These are phyloP conservation scores for Nestor notabilis DNA, from an alignment of 2,113 vertebrate species.

Conservation along the genomic window DNA sequence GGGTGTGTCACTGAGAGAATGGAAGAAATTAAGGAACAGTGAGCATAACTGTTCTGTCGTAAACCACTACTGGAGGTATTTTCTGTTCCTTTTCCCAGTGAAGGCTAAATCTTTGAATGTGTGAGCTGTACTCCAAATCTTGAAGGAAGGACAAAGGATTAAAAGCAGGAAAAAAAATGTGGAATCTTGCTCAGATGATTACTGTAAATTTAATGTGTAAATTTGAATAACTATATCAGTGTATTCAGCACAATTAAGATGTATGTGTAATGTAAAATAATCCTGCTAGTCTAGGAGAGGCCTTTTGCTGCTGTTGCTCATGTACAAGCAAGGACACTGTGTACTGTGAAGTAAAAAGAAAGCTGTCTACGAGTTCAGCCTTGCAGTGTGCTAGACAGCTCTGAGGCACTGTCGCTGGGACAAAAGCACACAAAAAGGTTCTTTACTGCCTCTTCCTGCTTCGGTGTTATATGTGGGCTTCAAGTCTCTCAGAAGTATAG, in stretches of 20 bases:
- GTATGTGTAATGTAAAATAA: not conserved
- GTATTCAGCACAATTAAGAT: not conserved
- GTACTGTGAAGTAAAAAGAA: not conserved
- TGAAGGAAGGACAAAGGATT: not conserved
- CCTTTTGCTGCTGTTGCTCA: not conserved
- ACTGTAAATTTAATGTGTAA: not conserved
- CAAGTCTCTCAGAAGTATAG: not conserved
- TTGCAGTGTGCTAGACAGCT: not conserved
- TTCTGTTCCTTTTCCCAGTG: not conserved
- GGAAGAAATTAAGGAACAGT: not conserved
- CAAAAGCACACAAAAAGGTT: not conserved
- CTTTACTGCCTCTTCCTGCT: not conserved
- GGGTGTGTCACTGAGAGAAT: not conserved
- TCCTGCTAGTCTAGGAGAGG: not conserved
- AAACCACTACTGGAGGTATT: not conserved
- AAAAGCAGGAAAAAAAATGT: not conserved
- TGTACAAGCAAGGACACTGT: not conserved
- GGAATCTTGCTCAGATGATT: not conserved
- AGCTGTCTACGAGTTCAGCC: not conserved
- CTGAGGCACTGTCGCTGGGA: not conserved
- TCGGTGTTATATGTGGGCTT: not conserved
- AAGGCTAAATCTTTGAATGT: not conserved
- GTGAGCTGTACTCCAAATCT: not conserved
- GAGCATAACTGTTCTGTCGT: not conserved
- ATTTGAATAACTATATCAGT: not conserved